These are phyloP conservation scores for Drosophila gunungcola DNA, from an alignment of 1,140 invertebrate species.

Conservation along the genomic window DNA sequence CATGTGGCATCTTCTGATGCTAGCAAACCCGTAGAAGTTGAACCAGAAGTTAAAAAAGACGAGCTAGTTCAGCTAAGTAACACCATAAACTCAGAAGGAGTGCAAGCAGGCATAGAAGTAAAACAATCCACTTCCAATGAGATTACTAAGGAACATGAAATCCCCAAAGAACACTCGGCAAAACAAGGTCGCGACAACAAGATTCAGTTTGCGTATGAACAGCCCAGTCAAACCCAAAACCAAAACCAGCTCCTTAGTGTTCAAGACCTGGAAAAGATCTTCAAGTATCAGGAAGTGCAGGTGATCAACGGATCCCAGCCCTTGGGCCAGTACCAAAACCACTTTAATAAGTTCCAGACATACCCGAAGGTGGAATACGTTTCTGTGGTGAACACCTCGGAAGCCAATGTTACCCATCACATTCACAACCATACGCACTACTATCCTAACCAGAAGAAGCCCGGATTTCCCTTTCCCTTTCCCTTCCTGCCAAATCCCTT, in stretches of 20 bases:
- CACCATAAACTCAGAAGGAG: neutral
- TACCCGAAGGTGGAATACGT: constrained; percentile 6
- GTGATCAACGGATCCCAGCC: constrained; percentile 2
- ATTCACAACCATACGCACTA: constrained; percentile 21
- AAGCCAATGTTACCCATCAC: constrained; percentile 25
- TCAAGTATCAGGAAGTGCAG: constrained; percentile 38
- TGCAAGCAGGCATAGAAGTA: neutral
- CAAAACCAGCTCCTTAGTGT: constrained; percentile 7
- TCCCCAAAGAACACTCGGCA: neutral
- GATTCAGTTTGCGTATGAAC: constrained; percentile 13
- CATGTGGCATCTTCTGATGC: neutral
- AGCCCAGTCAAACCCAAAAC: neutral
- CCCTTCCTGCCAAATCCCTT: constrained; percentile 62
- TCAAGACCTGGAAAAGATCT: constrained; percentile 37
- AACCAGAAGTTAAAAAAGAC: neutral
- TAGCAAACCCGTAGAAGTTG: neutral
- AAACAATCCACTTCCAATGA: constrained; percentile 12
- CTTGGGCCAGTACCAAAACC: neutral
- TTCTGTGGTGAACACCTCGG: constrained; percentile 8
- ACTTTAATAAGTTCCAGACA: constrained; percentile 18
- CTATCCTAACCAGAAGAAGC: constrained; percentile 25
- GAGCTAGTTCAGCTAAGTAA: neutral
- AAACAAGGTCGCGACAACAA: constrained; percentile 29
- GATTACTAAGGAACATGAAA: constrained; percentile 6
- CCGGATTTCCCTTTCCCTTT: constrained; percentile 16